These are phyloP conservation scores for Drosophila sp. DNA, from an alignment of 1,140 invertebrate genomes.

Conservation along the genomic window DNA sequence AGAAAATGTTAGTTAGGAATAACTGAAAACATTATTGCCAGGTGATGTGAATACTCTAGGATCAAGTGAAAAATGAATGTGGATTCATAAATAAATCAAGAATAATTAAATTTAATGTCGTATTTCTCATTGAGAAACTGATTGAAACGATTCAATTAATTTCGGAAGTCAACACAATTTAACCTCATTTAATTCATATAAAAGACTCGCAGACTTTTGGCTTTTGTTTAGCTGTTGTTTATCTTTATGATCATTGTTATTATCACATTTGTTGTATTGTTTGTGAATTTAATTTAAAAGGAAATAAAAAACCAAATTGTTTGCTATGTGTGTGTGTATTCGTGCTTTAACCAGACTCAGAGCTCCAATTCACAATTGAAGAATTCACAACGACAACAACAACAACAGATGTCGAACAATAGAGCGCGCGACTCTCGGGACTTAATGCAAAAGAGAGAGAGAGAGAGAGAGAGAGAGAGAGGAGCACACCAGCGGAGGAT, in stretches of 20 bases:
- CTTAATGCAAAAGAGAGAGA: slow-evolving; percentile 44
- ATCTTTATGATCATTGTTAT: slow-evolving; percentile 65
- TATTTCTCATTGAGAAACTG: neutral
- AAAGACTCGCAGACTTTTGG: slow-evolving; percentile 35
- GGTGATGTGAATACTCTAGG: slow-evolving; percentile 16
- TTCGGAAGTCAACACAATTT: slow-evolving; percentile 39
- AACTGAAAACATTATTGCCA: slow-evolving; percentile 16
- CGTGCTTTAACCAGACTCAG: slow-evolving; percentile 43
- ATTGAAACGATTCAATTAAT: slow-evolving; percentile 57
- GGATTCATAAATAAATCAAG: slow-evolving; percentile 13
- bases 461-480: slow-evolving; percentile 3
- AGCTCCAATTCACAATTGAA: slow-evolving; percentile 74
- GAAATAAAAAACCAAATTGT: slow-evolving; percentile 56
- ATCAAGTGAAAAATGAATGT: neutral
- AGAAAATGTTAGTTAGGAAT: slow-evolving; percentile 31
- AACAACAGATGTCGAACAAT: slow-evolving; percentile 71
- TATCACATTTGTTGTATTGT: slow-evolving; percentile 72
- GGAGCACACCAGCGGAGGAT: slow-evolving; percentile 10
- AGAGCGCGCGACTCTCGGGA: slow-evolving; percentile 54
- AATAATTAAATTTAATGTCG: slow-evolving; percentile 15
- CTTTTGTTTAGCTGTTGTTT: slow-evolving; percentile 56
- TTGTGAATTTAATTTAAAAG: slow-evolving; percentile 78
- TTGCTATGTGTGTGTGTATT: slow-evolving; percentile 8
- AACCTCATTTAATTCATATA: slow-evolving; percentile 54
- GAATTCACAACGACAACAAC: slow-evolving; percentile 59